Evolutionary conservation across 1,140 invertebrate genomes (phyloP), one percentile per base, ranked within the genome.

Genomic region (Hylaeus volcanicus): DNA sequence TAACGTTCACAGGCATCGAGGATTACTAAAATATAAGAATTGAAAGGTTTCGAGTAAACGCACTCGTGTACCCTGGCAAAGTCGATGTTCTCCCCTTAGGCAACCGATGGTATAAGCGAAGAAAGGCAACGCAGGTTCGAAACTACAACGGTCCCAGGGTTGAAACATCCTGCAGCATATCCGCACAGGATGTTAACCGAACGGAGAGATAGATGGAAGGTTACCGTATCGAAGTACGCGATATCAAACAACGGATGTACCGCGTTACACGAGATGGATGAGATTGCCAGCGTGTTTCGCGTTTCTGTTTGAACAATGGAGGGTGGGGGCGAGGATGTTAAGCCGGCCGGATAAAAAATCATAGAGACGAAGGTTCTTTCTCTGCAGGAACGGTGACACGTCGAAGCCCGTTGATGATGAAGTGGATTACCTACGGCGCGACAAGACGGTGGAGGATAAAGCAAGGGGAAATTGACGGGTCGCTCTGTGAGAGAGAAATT

Each of bases 401-500:
- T 79, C 76, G 60, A 45, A 48, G 9, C 41, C 64, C 58, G 58
- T 43, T 43, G 51, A 12, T 79, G 76, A 79, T 73, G 69, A 79
- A 73, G 69, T 73, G 69, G 69, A 79, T 79, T 79, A 73, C 61
- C 58, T 69, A 39, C 60, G 69, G 71, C 72, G 39, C 60, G 48
- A 79, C 76, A 64, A 79, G 69, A 79, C 69, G 60, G n/a, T 64
- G 60, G 58, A 64, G 60, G 39, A 55, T 79, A 64, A 64, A 73
- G 51, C 60, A 55, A 64, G 76, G 41, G 76, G 61, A 73, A 79
- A 79, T 79, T 73, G 76, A 78, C 70, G 76, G 45, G 26, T 51
- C 48, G 64, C 55, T 37, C 3, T 11, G 12, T 8, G 2, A 45
- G 12, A 14, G 60, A 43, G 60, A 48, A 79, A 64, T 48, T 41